Evolutionary conservation across 2,113 vertebrate species (phyloP).

Genomic region (Toxotes jaculatrix): DNA sequence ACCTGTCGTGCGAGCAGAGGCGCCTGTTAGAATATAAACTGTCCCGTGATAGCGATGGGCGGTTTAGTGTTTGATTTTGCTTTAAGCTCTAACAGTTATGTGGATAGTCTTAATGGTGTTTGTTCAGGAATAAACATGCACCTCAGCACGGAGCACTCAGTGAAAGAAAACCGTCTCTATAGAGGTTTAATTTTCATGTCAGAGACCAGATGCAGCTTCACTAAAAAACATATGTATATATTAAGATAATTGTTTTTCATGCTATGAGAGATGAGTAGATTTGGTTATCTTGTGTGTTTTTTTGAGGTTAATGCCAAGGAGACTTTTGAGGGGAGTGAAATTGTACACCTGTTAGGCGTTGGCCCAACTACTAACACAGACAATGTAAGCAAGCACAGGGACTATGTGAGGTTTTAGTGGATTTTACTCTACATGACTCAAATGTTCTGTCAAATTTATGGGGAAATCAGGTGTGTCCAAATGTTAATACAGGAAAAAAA

Average conservation of each 20-base stretch:
- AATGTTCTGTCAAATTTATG: conserved; percentile 17
- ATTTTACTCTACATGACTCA: conserved; percentile 36
- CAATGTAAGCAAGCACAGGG: conserved; percentile 76
- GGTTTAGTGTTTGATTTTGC: conserved; percentile 77
- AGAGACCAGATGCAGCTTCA: background rate
- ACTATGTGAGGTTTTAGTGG: conserved; percentile 49
- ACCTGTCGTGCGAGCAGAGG: conserved; percentile 80
- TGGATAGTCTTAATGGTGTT: conserved; percentile 70
- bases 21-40: conserved; percentile 54
- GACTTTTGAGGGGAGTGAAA: conserved; percentile 84
- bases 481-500: background rate
- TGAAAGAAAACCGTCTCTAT: conserved; percentile 2
- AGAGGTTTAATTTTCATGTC: background rate
- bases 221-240: background rate
- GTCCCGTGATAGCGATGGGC: conserved; percentile 63
- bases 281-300: conserved; percentile 1
- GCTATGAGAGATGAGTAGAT: background rate
- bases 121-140: conserved; percentile 62
- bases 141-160: conserved; percentile 31
- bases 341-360: conserved; percentile 87
- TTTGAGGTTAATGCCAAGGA: conserved; percentile 70
- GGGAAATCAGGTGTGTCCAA: background rate
- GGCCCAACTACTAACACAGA: conserved; percentile 78
- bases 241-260: background rate
- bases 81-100: conserved; percentile 68